These are phyloP conservation scores for Campoletis raptor DNA, from an alignment of 2,888 invertebrate genomes.

Conservation along the genomic window DNA sequence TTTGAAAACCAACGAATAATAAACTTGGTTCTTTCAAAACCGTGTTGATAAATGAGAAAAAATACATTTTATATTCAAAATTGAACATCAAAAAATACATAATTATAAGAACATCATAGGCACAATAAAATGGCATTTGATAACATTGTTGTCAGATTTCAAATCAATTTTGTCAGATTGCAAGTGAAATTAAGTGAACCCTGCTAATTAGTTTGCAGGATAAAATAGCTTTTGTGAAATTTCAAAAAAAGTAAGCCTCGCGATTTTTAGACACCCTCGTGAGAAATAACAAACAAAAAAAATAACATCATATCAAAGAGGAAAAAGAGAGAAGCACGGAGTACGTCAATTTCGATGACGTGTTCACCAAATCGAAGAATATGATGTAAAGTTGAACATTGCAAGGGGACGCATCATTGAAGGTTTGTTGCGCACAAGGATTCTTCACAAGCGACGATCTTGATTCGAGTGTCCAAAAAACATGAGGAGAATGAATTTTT, in stretches of 20 bases:
- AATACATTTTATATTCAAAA: not conserved
- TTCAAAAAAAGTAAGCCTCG: not conserved
- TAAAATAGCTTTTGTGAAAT: not conserved
- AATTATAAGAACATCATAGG: not conserved
- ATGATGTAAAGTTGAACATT: slow-evolving; percentile 54
- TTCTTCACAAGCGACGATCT: not conserved
- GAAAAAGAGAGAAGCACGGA: slow-evolving; percentile 50
- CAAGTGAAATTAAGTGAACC: not conserved
- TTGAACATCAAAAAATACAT: not conserved
- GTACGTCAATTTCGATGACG: slow-evolving; percentile 59
- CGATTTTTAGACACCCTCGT: not conserved
- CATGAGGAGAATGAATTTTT: not conserved
- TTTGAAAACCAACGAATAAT: not conserved
- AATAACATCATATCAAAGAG: slow-evolving; percentile 37
- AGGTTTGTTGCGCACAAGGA: slow-evolving; percentile 5
- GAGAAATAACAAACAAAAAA: not conserved
- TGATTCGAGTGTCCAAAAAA: not conserved
- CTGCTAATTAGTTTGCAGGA: not conserved
- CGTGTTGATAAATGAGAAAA: not conserved
- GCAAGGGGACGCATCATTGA: slow-evolving; percentile 52
- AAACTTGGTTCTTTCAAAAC: not conserved
- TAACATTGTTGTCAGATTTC: not conserved
- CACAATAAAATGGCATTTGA: not conserved
- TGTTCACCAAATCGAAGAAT: slow-evolving; percentile 12
- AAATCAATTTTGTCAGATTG: not conserved